These are phyloP conservation scores for Cantharis rustica DNA, from an alignment of 2,888 invertebrate genomes.

Conservation along the genomic window DNA sequence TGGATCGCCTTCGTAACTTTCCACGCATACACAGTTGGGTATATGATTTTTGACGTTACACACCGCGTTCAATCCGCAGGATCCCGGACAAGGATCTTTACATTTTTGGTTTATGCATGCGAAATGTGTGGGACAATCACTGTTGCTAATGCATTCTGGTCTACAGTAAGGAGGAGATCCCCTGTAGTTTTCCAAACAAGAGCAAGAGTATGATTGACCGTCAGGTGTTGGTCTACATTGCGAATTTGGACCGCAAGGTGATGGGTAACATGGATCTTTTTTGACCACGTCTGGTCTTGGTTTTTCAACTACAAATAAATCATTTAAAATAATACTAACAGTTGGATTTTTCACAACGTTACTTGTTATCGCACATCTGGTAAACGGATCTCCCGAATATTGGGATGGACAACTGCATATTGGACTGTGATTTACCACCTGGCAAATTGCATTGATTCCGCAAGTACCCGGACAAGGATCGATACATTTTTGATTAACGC, in stretches of 20 bases:
- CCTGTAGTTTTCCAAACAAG: constrained; percentile 72
- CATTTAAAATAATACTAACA: background rate
- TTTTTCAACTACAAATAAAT: constrained; percentile 22
- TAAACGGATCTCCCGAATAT: constrained; percentile 65
- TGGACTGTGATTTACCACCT: constrained; percentile 65
- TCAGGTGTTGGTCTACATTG: constrained; percentile 72
- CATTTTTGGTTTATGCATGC: constrained; percentile 75
- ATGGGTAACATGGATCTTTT: constrained; percentile 67
- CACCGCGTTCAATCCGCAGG: constrained; percentile 72
- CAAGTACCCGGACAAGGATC: constrained; percentile 76
- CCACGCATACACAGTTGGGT: constrained; percentile 73
- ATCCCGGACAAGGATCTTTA: constrained; percentile 74
- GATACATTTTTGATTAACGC: constrained; percentile 72
- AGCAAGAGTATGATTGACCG: constrained; percentile 64
- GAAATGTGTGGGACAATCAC: constrained; percentile 69
- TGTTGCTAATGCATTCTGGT: constrained; percentile 75
- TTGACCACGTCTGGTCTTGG: constrained; percentile 25
- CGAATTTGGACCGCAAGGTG: constrained; percentile 71
- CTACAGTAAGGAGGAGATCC: constrained; percentile 73
- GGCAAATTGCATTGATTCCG: constrained; percentile 62
- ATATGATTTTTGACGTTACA: constrained; percentile 77
- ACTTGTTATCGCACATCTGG: constrained; percentile 49
- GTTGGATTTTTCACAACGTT: constrained; percentile 29
- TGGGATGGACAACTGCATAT: constrained; percentile 63
- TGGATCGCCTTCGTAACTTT: constrained; percentile 70